Base-by-base conservation (phyloP, 2,113 vertebrate genomes). In the Echinops telfairi region DNA sequence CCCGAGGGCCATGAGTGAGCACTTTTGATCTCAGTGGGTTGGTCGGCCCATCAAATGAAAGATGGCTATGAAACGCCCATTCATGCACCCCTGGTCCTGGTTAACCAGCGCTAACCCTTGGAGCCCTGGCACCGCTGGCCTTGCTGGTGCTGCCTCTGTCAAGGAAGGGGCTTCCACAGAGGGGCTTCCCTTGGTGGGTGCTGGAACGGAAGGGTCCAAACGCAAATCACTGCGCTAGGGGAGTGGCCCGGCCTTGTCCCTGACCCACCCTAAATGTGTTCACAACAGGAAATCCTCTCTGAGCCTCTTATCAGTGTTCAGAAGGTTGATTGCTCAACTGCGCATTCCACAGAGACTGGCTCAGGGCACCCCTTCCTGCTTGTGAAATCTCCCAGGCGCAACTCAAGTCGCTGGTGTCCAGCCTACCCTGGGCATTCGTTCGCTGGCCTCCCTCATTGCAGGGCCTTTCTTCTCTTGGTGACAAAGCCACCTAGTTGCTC, bases 231-330 rank as follows among this genome's bases (percentile, higher is more conserved):
- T 60, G n/a, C 19, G 2, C 53, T 16, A 47, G 36, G 71, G 70
- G 58, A 77, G 40, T 31, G 43, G 43, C 73, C 68, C 31, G 66
- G 60, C 6, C 70, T 40, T 27, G 77, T 71, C n/a, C 36, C 29
- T 14, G 43, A 75, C 57, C 57, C 1, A 20, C 73, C 25, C 73
- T 53, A 79, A 38, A n/a, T 43, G 20, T 53, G 14, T 79, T 79
- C 33, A 62, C 20, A 5, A 22, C 57, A n/a, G 2, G 33, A 68
- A 88, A 78, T 31, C 12, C 14, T 14, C 43, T 82, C 22, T 20
- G 29, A 36, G 76, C 40, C 80, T 86, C 73, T 95, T 90, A 92
- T 93, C 93, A 58, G 38, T 0, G n/a, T 78, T 81, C 29, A 71
- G 22, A 36, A 77, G 70, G 22, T 47, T 73, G 83, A 68, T 80